These are phyloP conservation scores for Atta colombica DNA, from an alignment of 1,140 invertebrate species.

Conservation along the genomic window DNA sequence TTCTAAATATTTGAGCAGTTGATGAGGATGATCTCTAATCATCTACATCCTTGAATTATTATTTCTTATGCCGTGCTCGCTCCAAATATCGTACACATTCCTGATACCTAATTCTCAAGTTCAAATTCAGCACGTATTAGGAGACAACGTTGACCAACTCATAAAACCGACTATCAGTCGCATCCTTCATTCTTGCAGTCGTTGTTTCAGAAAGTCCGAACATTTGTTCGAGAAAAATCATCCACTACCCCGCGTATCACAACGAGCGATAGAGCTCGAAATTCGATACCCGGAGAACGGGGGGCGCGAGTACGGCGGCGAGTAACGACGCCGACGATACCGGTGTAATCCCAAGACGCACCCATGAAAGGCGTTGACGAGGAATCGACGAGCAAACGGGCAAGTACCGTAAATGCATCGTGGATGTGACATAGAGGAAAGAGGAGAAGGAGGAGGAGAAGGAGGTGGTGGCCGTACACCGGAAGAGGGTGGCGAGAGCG, in stretches of 20 bases:
- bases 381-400: background rate
- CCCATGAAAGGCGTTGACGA: conserved; percentile 22
- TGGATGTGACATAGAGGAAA: conserved; percentile 19
- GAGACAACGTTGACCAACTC: background rate
- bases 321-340: background rate
- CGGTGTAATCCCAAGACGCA: background rate
- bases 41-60: background rate
- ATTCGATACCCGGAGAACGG: conserved; percentile 33
- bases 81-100: background rate
- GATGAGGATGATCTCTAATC: too few relatives aligned
- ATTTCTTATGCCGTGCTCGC: background rate
- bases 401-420: background rate
- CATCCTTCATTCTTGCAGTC: conserved; percentile 14
- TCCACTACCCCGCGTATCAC: conserved; percentile 18
- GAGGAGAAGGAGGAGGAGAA: background rate
- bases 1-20: too few relatives aligned
- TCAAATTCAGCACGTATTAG: background rate
- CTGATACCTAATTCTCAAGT: background rate
- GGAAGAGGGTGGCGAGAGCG: conserved; percentile 43
- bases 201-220: background rate
- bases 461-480: conserved; percentile 18
- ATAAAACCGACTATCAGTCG: conserved; percentile 1
- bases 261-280: conserved; percentile 40
- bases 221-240: background rate
- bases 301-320: background rate